These are phyloP conservation scores for Caenorhabditis angaria DNA, from an alignment of 2,888 invertebrate species.

Conservation along the genomic window DNA sequence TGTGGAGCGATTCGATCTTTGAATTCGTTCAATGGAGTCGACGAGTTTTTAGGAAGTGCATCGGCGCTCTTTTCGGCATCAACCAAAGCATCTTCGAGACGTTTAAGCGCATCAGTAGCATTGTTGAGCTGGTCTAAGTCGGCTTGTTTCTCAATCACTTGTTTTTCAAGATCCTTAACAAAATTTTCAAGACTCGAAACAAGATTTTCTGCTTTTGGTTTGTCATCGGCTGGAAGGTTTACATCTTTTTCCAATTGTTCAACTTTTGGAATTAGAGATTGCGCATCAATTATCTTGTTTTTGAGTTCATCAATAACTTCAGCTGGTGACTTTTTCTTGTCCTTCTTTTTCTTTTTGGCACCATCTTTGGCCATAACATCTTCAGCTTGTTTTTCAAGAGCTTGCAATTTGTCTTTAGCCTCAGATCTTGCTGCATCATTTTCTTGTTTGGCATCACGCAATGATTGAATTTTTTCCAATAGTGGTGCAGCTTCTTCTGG, in stretches of 20 bases:
- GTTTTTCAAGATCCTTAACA: conserved; percentile 16
- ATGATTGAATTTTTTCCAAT: conserved; percentile 23
- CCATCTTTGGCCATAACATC: conserved; percentile 37
- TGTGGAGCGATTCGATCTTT: conserved; percentile 20
- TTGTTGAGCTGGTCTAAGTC: conserved; percentile 40
- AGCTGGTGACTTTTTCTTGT: conserved; percentile 41
- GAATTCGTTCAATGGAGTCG: conserved; percentile 22
- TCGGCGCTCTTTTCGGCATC: conserved; percentile 36
- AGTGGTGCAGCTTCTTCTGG: conserved; percentile 28
- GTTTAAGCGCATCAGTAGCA: conserved; percentile 37
- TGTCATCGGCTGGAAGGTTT: conserved; percentile 7
- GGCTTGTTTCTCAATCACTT: conserved; percentile 36
- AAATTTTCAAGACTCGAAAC: conserved; percentile 5
- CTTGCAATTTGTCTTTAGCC: conserved; percentile 29
- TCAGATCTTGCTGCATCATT: conserved; percentile 20
- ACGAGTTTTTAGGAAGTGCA: conserved; percentile 21
- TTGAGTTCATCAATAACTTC: conserved; percentile 32
- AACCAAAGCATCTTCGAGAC: conserved; percentile 40
- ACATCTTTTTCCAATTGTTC: conserved; percentile 24
- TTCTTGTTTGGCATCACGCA: conserved; percentile 32
- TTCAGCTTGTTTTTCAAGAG: conserved; percentile 35
- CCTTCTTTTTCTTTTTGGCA: conserved; percentile 46
- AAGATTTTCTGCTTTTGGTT: conserved; percentile 16
- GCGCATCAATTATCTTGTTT: conserved; percentile 25
- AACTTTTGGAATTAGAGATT: conserved; percentile 31